A percentile compares a stretch with the other conserved stretches of the same genome.
Evolutionary conservation across 2,888 invertebrate species (phyloP).

Genomic region (Ceraclea dissimilis): DNA sequence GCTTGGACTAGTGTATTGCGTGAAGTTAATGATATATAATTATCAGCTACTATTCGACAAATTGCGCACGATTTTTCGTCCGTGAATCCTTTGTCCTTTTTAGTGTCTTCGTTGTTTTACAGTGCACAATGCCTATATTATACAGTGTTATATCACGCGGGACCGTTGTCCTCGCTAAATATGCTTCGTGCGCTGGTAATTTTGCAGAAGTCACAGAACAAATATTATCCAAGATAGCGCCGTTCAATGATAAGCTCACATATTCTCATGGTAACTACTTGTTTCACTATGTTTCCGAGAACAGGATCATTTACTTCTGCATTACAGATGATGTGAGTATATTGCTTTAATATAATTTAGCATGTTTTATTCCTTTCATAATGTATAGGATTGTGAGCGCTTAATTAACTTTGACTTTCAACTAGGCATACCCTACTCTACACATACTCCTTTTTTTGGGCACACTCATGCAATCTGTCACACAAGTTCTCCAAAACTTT

Average conservation of each 20-base stretch:
- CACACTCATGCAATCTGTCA: too few relatives aligned
- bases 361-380: neutral
- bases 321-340: constrained; percentile 86
- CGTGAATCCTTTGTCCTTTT: constrained; percentile 11
- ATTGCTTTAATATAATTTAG: too few relatives aligned
- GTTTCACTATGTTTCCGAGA: constrained; percentile 86
- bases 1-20: too few relatives aligned
- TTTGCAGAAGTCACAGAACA: constrained; percentile 92
- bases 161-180: constrained; percentile 77
- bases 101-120: constrained; percentile 7
- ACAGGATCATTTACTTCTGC: constrained; percentile 84
- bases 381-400: neutral
- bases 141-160: constrained; percentile 87
- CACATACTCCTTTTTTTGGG: neutral
- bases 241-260: constrained; percentile 85
- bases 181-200: constrained; percentile 89
- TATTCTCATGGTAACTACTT: constrained; percentile 90
- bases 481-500: too few relatives aligned
- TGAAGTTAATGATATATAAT: too few relatives aligned
- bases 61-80: constrained; percentile 3
- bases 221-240: constrained; percentile 77
- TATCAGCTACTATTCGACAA: neutral
- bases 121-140: constrained; percentile 70
- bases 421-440: neutral
- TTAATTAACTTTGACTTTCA: neutral